Evolutionary conservation across 2,888 invertebrate genomes (phyloP), one percentile per base, ranked within the genome.

Genomic region (Trichogramma evanescens): DNA sequence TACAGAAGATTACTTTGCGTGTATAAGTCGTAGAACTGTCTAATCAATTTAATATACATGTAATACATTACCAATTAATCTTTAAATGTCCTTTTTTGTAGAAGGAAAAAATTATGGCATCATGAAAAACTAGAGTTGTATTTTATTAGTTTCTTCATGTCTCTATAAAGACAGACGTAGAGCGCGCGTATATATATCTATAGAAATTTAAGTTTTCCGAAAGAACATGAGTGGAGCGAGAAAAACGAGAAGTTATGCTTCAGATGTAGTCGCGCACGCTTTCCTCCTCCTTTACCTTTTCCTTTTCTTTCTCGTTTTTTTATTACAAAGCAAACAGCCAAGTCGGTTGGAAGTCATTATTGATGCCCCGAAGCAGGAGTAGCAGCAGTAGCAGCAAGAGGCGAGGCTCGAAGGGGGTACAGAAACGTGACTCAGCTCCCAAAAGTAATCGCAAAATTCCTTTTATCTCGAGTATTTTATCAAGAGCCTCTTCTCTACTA

Each of bases 381-480:
- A 26, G 26, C 26, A 26, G 26, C 26, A 26, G 26, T 26, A 26
- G 26, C 26, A 26, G 26, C 26, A 26, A 26, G 26, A 26, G 26
- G 26, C 26, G 26, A 26, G 26, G 26, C 26, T 26, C 3, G 26
- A 26, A 26, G 26, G 26, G 26, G 26, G 26, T 26, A 26, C 50
- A 45, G 45, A 50, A 58, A 63, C 63, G 63, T 60, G 63, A 60
- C 60, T 60, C 58, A 58, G 63, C 56, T 54, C 45, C 58, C 57
- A 51, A 62, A 56, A 59, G 59, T 51, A 59, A 56, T 62, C 56
- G 58, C 58, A 60, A 51, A 48, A 60, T 58, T 50, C 58, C 55
- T 60, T 60, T 58, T 60, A 63, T 58, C 60, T 54, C 50, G 46
- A 59, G 56, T 57, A 59, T 56, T 62, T 59, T 54, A 59, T 56